Evolutionary conservation across 2,888 invertebrate species (phyloP), one percentile per base, ranked within the genome.

Genomic region (Strigamia maritima): DNA sequence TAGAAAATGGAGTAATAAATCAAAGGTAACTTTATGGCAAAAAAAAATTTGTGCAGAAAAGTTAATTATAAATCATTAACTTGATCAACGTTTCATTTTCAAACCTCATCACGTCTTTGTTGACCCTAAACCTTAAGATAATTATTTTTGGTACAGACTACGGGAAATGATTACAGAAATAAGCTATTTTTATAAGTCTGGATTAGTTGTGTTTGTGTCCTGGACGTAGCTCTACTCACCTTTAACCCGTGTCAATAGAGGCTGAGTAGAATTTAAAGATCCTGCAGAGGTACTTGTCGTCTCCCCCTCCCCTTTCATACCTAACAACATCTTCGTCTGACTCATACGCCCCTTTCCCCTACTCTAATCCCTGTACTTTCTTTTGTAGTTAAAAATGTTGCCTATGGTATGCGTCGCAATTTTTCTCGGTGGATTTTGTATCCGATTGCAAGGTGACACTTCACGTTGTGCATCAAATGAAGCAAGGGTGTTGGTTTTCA

Each of bases 1-100:
- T 70, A 12, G 10, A 70, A 70, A 70, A 70, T 70, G 24, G 0
- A 12, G 26, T 16, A 70, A 70, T 70, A 70, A 70, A 70, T 70
- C 70, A 70, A 26, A 16, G n/a, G 26, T n/a, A 70, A 70, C 26
- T 70, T 70, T 26, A 70, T 12, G 12, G 8, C 6, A 19, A 7
- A 44, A 44, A 44, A 70, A 65, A 70, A n/a, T 16, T 24, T 28
- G 70, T 28, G 70, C 70, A 26, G 70, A 70, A 26, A 70, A 70
- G 70, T 70, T 70, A 70, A 70, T 70, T 70, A 70, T n/a, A 70
- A 70, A 70, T 26, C 70, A 70, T 70, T 70, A 70, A 70, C 26
- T 28, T n/a, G 70, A 70, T 70, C 70, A 26, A 70, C 14, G 24
- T 70, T 70, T 28, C 28, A 70, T 70, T 70, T 70, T 28, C 70